A percentile compares a stretch with the other conserved stretches of the same genome.
These are phyloP conservation scores for Engraulis encrasicolus DNA, from an alignment of 2,113 vertebrate genomes.

Conservation along the genomic window DNA sequence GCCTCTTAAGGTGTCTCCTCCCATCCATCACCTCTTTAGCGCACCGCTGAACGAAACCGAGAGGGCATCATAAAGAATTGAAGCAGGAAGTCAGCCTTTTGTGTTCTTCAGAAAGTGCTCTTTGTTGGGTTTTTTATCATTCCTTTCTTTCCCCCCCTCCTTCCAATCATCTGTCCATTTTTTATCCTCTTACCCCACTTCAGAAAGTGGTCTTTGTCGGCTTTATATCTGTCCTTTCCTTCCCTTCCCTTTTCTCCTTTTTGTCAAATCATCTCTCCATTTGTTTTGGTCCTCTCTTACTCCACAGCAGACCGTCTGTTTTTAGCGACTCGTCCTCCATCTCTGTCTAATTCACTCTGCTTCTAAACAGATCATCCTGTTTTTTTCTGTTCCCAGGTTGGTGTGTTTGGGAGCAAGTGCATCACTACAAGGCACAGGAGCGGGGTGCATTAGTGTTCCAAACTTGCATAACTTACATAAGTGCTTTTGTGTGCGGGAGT, in stretches of 20 bases:
- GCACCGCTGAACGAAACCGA: not conserved
- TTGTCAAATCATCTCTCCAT: not conserved
- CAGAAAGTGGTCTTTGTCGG: not conserved
- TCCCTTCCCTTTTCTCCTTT: not conserved
- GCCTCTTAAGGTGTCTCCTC: conserved; percentile 17
- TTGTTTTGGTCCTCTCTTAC: not conserved
- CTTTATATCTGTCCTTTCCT: no score
- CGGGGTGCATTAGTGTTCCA: no score
- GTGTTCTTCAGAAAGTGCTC: not conserved
- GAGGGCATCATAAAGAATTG: not conserved
- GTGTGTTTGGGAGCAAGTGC: no score
- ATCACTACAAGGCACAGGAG: no score
- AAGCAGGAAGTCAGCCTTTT: not conserved
- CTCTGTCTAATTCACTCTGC: not conserved
- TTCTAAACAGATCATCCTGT: not conserved
- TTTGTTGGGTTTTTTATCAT: not conserved
- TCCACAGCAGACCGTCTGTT: not conserved
- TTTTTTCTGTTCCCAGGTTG: not conserved
- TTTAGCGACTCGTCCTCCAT: not conserved
- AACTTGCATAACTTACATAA: no score
- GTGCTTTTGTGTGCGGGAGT: no score
- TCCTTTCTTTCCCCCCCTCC: not conserved
- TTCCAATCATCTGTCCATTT: not conserved
- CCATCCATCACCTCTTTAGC: not conserved
- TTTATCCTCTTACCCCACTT: not conserved